phyloP scores from a whole-genome alignment of 2,113 vertebrate genomes.

The Sebastes schlegelii region DNA sequence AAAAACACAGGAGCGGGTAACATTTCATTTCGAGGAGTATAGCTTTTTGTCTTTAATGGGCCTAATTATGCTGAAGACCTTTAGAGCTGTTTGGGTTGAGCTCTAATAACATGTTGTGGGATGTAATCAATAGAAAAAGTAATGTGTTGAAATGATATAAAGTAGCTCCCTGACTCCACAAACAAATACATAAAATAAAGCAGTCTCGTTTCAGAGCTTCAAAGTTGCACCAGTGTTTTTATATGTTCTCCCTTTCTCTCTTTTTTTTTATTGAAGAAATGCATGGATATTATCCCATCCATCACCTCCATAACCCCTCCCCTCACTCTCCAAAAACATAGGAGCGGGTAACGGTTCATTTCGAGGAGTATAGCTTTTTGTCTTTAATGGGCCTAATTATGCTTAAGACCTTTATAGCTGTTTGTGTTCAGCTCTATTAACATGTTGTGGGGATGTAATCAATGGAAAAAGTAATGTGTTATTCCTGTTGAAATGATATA shows the following conservation, averaged over 20 bases:
- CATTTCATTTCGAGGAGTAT: conserved; percentile 50
- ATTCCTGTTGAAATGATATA: no score
- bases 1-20: conserved; percentile 58
- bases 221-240: conserved; percentile 60
- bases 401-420: no score
- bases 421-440: no score
- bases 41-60: no score
- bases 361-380: conserved; percentile 5
- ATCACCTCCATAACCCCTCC: neutral
- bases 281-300: conserved; percentile 16
- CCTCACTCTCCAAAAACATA: conserved; percentile 62
- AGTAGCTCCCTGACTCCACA: neutral
- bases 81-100: no score
- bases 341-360: conserved; percentile 54
- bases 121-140: no score
- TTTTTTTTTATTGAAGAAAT: conserved; percentile 68
- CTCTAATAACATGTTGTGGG: no score
- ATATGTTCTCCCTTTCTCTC: conserved; percentile 59
- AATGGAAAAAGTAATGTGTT: no score
- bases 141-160: neutral
- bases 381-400: no score
- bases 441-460: no score
- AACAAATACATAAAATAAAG: conserved; percentile 9
- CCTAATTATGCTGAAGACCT: no score
- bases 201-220: conserved; percentile 30